Evolutionary conservation across 1,140 invertebrate species (phyloP).

Genomic region (Aporrectodea caliginosa): DNA sequence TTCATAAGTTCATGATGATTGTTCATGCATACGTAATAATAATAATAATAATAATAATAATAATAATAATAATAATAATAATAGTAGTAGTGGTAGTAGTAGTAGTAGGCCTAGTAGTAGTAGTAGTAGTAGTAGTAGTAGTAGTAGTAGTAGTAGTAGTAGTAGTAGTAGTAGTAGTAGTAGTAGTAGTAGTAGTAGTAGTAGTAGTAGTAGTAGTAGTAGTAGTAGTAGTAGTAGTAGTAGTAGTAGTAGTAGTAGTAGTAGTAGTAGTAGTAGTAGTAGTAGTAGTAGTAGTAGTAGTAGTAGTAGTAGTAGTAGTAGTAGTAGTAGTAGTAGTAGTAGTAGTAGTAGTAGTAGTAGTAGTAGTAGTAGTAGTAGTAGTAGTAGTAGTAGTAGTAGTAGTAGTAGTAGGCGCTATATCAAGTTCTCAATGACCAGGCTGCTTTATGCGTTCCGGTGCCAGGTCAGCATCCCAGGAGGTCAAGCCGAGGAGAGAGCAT

Average conservation of each 20-base stretch:
- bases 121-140: conserved; percentile 64
- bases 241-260: conserved; percentile 20
- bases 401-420: conserved; percentile 23
- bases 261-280: conserved; percentile 48
- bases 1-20: no score
- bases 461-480: no score
- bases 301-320: conserved; percentile 23
- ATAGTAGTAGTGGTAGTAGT: no score
- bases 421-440: no score
- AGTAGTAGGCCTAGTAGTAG: no score
- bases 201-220: conserved; percentile 20
- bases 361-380: conserved; percentile 22
- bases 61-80: no score
- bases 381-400: conserved; percentile 23
- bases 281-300: conserved; percentile 23
- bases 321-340: conserved; percentile 23
- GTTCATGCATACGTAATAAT: no score
- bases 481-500: no score
- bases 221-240: conserved; percentile 21
- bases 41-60: no score
- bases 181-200: conserved; percentile 23
- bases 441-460: no score
- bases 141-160: conserved; percentile 54
- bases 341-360: conserved; percentile 23
- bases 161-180: conserved; percentile 16